These are phyloP conservation scores for Drosophila guanche DNA, from an alignment of 1,140 invertebrate species.

Conservation along the genomic window DNA sequence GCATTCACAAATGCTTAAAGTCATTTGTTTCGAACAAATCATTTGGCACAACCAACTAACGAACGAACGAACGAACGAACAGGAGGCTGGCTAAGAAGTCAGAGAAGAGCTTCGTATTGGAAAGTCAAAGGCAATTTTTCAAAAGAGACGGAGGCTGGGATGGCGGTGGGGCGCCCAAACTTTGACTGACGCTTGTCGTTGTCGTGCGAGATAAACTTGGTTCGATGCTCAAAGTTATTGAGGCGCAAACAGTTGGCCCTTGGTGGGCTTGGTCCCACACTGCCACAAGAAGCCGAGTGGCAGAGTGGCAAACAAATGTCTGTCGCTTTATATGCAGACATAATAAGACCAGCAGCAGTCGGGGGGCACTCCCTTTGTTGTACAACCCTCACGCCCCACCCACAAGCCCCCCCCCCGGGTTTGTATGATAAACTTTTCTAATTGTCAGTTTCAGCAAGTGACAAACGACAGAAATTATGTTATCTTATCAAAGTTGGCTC, in stretches of 20 bases:
- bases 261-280: slow-evolving; percentile 25
- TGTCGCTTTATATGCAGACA: slow-evolving; percentile 69
- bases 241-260: slow-evolving; percentile 75
- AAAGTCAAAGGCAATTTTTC: slow-evolving; percentile 65
- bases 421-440: slow-evolving; percentile 80
- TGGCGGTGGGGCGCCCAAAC: slow-evolving; percentile 45
- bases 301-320: slow-evolving; percentile 54
- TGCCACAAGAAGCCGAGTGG: too few relatives aligned
- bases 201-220: slow-evolving; percentile 71
- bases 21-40: slow-evolving; percentile 79
- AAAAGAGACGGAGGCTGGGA: slow-evolving; percentile 24
- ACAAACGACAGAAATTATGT: slow-evolving; percentile 82
- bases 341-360: slow-evolving; percentile 40
- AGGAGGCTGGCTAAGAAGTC: slow-evolving; percentile 60
- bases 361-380: slow-evolving; percentile 41
- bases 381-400: slow-evolving; percentile 43
- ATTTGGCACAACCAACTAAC: slow-evolving; percentile 62
- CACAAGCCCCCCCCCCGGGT: slow-evolving; percentile 6
- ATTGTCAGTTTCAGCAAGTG: slow-evolving; percentile 81
- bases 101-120: slow-evolving; percentile 34
- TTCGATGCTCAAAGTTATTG: slow-evolving; percentile 75
- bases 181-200: slow-evolving; percentile 78
- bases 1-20: slow-evolving; percentile 70
- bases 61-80: slow-evolving; percentile 14
- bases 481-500: slow-evolving; percentile 78